These are phyloP conservation scores for Machaerirhynchus nigripectus DNA, from an alignment of 2,113 vertebrate genomes.

Conservation along the genomic window DNA sequence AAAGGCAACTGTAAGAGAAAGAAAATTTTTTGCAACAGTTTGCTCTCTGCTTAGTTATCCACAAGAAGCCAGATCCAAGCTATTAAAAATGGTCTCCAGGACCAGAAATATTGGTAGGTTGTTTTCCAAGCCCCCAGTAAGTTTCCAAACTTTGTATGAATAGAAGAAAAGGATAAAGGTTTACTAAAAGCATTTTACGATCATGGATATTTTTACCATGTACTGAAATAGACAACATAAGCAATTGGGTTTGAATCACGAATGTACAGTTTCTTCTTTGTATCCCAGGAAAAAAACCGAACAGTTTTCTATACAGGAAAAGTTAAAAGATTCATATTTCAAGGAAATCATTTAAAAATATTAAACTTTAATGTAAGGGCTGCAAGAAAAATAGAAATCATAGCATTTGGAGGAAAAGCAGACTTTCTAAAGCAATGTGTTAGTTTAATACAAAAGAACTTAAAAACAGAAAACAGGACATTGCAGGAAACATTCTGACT, in stretches of 20 bases:
- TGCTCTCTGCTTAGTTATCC: neutral
- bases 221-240: neutral
- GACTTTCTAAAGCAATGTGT: neutral
- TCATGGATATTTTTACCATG: neutral
- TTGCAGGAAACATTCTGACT: neutral
- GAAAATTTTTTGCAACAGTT: neutral
- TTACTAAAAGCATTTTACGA: neutral
- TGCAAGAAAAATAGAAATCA: neutral
- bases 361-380: neutral
- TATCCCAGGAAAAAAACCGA: accelerated
- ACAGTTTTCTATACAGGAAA: neutral
- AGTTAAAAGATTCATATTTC: neutral
- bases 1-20: neutral
- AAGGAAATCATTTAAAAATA: neutral
- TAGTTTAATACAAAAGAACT: neutral
- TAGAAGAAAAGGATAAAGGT: neutral
- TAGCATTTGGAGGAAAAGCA: neutral
- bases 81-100: neutral
- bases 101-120: neutral
- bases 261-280: neutral
- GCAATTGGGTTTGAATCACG: neutral
- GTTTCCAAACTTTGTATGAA: neutral
- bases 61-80: neutral
- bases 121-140: neutral
- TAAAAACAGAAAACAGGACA: neutral